Conservation (phyloP, 1,140 invertebrate genomes). For the Linepithema humile region DNA sequence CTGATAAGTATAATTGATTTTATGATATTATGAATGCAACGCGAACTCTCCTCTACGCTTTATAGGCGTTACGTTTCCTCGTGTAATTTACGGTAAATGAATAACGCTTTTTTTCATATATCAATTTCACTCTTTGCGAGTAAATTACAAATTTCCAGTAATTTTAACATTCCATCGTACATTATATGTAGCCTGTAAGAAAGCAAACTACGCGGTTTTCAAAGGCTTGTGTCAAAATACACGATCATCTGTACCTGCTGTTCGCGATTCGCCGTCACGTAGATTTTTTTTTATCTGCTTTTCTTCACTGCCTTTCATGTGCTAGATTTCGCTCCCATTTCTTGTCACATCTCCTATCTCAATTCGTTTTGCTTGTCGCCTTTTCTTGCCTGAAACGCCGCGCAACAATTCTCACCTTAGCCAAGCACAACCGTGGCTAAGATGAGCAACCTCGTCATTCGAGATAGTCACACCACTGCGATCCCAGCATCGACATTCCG, state of each 20-base stretch:
- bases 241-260: neutral
- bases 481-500: slow-evolving; percentile 46
- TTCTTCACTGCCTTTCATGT: slow-evolving; percentile 55
- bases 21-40: neutral
- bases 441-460: slow-evolving; percentile 25
- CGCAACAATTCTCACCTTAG: slow-evolving; percentile 57
- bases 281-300: slow-evolving; percentile 38
- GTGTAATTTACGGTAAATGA: neutral
- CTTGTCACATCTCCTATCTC: slow-evolving; percentile 55
- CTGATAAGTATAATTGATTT: neutral
- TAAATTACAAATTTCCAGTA: neutral
- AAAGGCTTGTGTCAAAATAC: neutral
- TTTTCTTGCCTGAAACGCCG: slow-evolving; percentile 45
- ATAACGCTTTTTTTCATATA: neutral
- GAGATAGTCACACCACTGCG: slow-evolving; percentile 21
- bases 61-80: neutral
- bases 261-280: slow-evolving; percentile 7
- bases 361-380: slow-evolving; percentile 43
- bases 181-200: neutral
- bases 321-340: slow-evolving; percentile 53
- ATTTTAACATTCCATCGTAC: neutral
- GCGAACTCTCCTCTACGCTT: neutral
- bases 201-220: neutral
- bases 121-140: neutral
- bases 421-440: slow-evolving; percentile 26